Conservation (phyloP, 2,113 vertebrate genomes). For the Mus spicilegus region DNA sequence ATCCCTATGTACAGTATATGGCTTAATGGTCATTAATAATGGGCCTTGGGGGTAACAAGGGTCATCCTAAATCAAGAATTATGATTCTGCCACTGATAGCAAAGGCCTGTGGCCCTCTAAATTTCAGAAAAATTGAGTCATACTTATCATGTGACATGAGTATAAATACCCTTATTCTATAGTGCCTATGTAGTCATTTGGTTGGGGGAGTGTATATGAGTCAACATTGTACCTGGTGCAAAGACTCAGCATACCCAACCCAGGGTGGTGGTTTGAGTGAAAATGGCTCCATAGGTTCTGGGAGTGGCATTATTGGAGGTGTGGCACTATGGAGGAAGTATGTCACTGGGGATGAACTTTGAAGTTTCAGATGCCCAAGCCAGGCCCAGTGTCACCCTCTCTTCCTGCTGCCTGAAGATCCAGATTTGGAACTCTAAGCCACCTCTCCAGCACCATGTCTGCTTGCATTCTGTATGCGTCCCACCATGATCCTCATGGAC, state of each 20-base stretch:
- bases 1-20: not conserved
- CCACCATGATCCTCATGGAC: not conserved
- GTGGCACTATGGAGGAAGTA: not conserved
- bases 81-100: not conserved
- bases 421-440: not conserved
- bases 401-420: not conserved
- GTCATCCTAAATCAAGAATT: not conserved
- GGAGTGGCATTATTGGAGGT: not conserved
- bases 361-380: not conserved
- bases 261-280: not conserved
- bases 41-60: too few relatives aligned
- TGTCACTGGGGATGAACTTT: not conserved
- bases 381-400: not conserved
- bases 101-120: not conserved
- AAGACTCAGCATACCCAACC: not conserved
- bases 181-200: not conserved
- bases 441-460: not conserved
- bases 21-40: not conserved
- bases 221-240: not conserved
- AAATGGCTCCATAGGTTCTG: not conserved
- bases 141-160: not conserved
- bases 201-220: not conserved
- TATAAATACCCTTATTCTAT: not conserved
- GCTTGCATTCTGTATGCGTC: not conserved
- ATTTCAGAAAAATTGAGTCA: not conserved